Base-by-base conservation (phyloP, 2,888 invertebrate genomes). In the Tetropium fuscum region DNA sequence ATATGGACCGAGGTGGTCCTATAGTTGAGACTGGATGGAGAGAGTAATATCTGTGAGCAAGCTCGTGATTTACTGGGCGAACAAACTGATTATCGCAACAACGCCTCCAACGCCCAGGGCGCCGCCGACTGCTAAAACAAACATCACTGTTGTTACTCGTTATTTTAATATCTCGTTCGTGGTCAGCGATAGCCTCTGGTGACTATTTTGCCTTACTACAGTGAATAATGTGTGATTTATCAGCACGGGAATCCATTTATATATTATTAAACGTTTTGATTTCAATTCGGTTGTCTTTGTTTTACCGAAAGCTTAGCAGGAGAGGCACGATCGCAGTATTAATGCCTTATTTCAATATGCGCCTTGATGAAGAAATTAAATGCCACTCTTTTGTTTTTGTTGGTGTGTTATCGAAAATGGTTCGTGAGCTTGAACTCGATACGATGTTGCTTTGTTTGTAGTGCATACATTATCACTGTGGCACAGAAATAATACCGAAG, bases 71-170 rank as follows among this genome's bases (percentile, higher is more conserved):
- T 81, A 80, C 74, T 75, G 77, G 71, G 75, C 76, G 77, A 77
- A 74, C 79, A 75, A 78, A 72, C n/a, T 78, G 80, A 80, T 81
- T 80, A 81, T 80, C 79, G 76, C 76, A 71, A 74, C 77, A 79
- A 80, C 80, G 80, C 81, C 81, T 80, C 72, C 80, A 74, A 78
- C 77, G 80, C 81, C 75, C 66, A 64, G 69, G 75, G 80, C 79
- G 80, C 81, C 81, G 80, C 78, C 75, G 68, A 78, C 74, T 74
- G 75, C 76, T 79, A 79, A 79, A 80, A 80, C 80, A 80, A 80
- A 81, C 80, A 80, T 79, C 78, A 80, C 76, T 78, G 80, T 80
- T 81, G 74, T 75, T 80, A 79, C 79, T 80, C 75, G 79, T 80
- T 80, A 80, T 80, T 79, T 79, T 78, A 79, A 80, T 80, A 79